Evolutionary conservation across 2,888 invertebrate species (phyloP).

Genomic region (Chymomyza fuscimana): DNA sequence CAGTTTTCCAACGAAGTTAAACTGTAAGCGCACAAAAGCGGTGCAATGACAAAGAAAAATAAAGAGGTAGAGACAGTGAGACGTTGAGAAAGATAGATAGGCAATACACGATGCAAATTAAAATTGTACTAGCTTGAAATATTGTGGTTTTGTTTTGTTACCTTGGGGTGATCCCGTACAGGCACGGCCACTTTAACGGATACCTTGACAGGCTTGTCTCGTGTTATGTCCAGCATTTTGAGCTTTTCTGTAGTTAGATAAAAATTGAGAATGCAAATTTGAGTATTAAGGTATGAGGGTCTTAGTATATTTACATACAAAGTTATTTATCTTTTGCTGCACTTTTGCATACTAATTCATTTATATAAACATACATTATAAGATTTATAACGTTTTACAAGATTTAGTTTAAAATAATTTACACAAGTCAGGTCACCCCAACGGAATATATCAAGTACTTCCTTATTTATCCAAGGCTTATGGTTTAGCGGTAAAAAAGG

Average conservation of each 20-base stretch:
- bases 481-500: too few species aligned
- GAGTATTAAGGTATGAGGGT: not conserved
- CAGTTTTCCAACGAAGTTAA: constrained; percentile 97
- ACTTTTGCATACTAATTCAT: too few species aligned
- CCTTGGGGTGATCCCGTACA: constrained; percentile 92
- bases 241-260: constrained; percentile 80
- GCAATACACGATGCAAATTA: constrained; percentile 16
- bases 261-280: not conserved
- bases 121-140: constrained; percentile 15
- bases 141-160: constrained; percentile 75
- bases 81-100: not conserved
- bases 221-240: constrained; percentile 91
- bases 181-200: constrained; percentile 92
- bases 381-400: too few species aligned
- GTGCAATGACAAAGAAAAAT: not conserved
- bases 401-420: too few species aligned
- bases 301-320: not conserved
- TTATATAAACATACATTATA: too few species aligned
- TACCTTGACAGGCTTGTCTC: constrained; percentile 92
- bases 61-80: constrained; percentile 6
- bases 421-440: too few species aligned
- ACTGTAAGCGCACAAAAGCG: constrained; percentile 82
- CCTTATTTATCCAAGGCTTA: too few species aligned
- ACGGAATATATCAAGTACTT: too few species aligned
- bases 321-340: not conserved